Percentiles rank a stretch among this genome's conserved stretches.
phyloP scores from a whole-genome alignment of 2,888 invertebrate genomes.

The Pristionchus exspectatus region DNA sequence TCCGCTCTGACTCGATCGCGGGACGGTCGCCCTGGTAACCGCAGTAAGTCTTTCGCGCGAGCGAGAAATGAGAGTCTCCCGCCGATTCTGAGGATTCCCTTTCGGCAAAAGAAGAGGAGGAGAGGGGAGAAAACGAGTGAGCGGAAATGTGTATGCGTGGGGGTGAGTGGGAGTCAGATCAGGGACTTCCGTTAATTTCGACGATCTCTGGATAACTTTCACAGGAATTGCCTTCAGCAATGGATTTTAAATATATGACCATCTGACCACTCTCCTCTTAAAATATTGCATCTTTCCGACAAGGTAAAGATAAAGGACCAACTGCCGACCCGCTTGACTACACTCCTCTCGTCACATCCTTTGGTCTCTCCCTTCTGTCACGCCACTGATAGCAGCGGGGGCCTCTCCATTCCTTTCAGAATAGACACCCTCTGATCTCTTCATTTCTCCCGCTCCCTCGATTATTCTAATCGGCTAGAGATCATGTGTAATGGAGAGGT shows the following conservation, averaged over 20 bases:
- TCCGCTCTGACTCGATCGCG: not conserved
- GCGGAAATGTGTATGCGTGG: not conserved
- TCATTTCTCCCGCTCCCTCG: not conserved
- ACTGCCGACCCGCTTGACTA: not conserved
- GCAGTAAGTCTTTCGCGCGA: slow-evolving; percentile 22
- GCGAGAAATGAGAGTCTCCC: not conserved
- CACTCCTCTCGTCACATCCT: slow-evolving; percentile 13
- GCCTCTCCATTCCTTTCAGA: not conserved
- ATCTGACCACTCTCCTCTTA: no score
- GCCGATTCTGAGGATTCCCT: slow-evolving; percentile 14
- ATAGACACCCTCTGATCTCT: not conserved
- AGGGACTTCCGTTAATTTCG: not conserved
- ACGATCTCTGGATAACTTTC: not conserved
- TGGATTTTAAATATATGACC: no score
- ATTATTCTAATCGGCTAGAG: not conserved
- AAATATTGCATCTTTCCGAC: no score
- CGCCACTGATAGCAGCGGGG: not conserved
- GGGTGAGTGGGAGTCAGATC: not conserved
- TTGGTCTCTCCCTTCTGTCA: not conserved
- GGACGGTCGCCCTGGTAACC: slow-evolving; percentile 25
- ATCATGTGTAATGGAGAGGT: not conserved
- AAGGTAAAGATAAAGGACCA: no score
- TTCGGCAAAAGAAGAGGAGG: not conserved
- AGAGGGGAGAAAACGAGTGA: not conserved
- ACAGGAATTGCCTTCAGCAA: no score